Base-by-base conservation (phyloP, 2,797 vertebrate genomes). In the Argya squamiceps region DNA sequence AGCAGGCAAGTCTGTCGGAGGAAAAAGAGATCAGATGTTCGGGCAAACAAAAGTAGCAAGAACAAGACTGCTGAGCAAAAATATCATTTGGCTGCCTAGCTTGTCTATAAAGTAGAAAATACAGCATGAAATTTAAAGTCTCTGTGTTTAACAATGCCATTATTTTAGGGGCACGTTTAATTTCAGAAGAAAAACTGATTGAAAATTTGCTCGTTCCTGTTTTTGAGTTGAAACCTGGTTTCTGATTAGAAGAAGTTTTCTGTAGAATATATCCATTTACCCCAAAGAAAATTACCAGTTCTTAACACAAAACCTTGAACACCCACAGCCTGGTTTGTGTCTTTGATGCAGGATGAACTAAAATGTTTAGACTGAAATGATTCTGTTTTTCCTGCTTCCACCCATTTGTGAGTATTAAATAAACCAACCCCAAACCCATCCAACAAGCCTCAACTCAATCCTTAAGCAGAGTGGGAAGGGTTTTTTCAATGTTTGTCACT, bases 11-110 rank as follows among this genome's bases (percentile, higher is more conserved):
- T 15, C 89, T 89, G 82, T 36, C 6, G 4, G 70, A 85, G 58
- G 43, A 79, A 93, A 89, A 89, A 80, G 49, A 88, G 84, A 94
- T 86, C 87, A 84, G 93, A 89, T 91, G 76, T 88, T 91, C 32
- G 23, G 84, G 71, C 69, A 94, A 89, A 89, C 2, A 62, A 36
- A 80, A 89, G 46, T 37, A 65, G 53, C 69, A 93, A 78, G 78
- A 93, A 88, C 70, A 89, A 85, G 85, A 55, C 55, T 83, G 59
- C 50, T 41, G 77, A 94, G 85, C 14, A 65, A 89, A 93, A 91
- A 84, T 65, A 90, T 37, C 36, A 88, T 69, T 75, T 86, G 87
- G 83, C 80, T 89, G 64, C 73, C 39, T 43, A 7, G 36, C 23
- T 76, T 78, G 52, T 44, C 68, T 37, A 59, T 32, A 69, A 92